Evolutionary conservation across 2,113 vertebrate genomes (phyloP).

Genomic region (Pimephales promelas): DNA sequence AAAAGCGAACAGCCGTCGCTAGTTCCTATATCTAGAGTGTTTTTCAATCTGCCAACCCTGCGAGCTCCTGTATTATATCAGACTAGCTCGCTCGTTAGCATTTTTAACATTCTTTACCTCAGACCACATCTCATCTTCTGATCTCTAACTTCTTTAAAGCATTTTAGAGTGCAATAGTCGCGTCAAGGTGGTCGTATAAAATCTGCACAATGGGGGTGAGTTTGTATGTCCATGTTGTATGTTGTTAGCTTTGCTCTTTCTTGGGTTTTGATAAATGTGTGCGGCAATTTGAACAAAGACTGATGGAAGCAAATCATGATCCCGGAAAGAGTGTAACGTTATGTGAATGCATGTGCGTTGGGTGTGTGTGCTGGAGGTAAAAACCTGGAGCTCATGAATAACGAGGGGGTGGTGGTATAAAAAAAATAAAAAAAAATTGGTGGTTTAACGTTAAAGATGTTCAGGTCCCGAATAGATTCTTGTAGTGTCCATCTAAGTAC

Average conservation of each 20-base stretch:
- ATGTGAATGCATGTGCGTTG: not conserved
- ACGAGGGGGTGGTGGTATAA: not conserved
- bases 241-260: conserved; percentile 13
- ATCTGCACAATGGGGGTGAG: conserved; percentile 64
- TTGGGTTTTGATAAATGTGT: conserved; percentile 46
- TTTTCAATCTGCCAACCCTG: not conserved
- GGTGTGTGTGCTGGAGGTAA: not conserved
- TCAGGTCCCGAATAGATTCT: not conserved
- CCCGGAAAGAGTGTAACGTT: conserved; percentile 30
- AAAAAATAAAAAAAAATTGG: not conserved
- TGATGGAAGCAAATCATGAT: conserved; percentile 48
- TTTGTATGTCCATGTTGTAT: conserved; percentile 41
- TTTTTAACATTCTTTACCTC: conserved; percentile 47
- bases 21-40: not conserved
- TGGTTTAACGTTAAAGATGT: not conserved
- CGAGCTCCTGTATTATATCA: conserved; percentile 29
- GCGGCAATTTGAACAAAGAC: conserved; percentile 61
- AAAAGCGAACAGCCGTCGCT: conserved; percentile 13
- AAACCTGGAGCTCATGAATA: not conserved
- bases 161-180: conserved; percentile 13
- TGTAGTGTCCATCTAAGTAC: not conserved
- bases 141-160: conserved; percentile 24
- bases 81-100: conserved; percentile 44
- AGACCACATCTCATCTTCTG: conserved; percentile 29
- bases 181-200: conserved; percentile 38